Conservation (phyloP, 2,113 vertebrate species). For the Lagopus leucura region DNA sequence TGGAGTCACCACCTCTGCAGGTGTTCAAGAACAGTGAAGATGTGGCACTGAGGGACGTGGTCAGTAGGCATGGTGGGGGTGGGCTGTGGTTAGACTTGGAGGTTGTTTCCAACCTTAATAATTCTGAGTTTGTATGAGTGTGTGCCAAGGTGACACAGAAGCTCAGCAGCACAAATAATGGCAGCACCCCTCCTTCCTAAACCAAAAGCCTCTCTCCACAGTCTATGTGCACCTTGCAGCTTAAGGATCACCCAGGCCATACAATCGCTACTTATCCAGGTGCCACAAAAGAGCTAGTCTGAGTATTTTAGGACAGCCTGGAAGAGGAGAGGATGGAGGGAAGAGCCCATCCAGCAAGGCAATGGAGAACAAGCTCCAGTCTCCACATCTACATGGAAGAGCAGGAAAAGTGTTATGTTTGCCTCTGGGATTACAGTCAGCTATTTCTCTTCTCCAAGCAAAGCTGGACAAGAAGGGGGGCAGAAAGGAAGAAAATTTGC, state of each 20-base stretch:
- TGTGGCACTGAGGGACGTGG: too few species aligned
- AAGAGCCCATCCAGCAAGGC: not conserved
- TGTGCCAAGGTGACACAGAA: not conserved
- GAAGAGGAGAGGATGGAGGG: not conserved
- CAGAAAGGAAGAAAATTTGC: not conserved
- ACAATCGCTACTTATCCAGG: not conserved
- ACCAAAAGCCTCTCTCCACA: not conserved
- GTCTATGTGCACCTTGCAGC: not conserved
- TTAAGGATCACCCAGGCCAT: not conserved
- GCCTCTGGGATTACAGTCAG: not conserved
- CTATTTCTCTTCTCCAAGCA: not conserved
- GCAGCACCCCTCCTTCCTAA: not conserved
- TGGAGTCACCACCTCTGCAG: too few species aligned
- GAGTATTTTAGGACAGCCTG: not conserved
- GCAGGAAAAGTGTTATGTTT: not conserved
- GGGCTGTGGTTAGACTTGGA: too few species aligned
- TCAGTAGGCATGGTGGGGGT: too few species aligned
- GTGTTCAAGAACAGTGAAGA: too few species aligned
- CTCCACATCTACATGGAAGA: not conserved
- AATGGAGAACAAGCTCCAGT: not conserved
- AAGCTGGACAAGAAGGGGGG: not conserved
- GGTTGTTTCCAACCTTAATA: too few species aligned
- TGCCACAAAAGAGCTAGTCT: not conserved
- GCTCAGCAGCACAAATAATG: not conserved
- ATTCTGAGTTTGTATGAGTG: too few species aligned